Base-by-base conservation (phyloP, 2,888 invertebrate genomes). In the Chloroclysta siterata region DNA sequence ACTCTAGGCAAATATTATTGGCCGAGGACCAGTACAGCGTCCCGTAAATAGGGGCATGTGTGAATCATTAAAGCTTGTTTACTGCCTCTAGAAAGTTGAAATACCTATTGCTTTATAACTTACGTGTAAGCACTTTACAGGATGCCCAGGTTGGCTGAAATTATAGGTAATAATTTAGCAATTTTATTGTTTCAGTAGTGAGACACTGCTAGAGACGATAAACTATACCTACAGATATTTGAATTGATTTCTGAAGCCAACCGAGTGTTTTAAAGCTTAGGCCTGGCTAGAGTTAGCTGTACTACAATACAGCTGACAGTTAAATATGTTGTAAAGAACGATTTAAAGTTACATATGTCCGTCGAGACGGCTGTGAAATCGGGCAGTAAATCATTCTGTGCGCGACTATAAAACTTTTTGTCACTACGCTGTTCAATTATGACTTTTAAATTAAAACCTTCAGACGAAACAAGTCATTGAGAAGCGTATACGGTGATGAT, bases 391-490 rank as follows among this genome's bases (percentile, higher is more conserved):
- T 90, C 90, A 90, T 79, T 75, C 72, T 70, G 72, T 71, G 77
- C 74, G 69, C 74, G 78, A 74, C 84, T 80, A 85, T 88, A 86
- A 89, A 88, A 85, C 82, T 89, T 88, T 89, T 88, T 89, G 88
- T 88, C 84, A 78, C 71, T 70, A 69, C 66, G 69, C 75, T 39
- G 61, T 59, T 67, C 69, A 65, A 70, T 72, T 66, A 71, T 69
- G 60, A 68, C 62, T 65, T 61, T 56, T 52, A 67, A 70, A 66
- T 68, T 66, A 56, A 68, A 69, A 67, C 66, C 59, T 62, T 69
- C 51, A 13, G 33, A 58, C 54, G 47, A 50, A 55, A 55, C 22
- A 13, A 17, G 11, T 15, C 42, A 50, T 42, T 39, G 39, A 57
- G 51, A 39, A 55, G 44, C 39, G 17, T 63, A 42, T 53, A 41